A percentile compares a stretch with the other conserved stretches of the same genome.
Conservation (phyloP, 2,888 invertebrate species). For the Rotaria sp. region DNA sequence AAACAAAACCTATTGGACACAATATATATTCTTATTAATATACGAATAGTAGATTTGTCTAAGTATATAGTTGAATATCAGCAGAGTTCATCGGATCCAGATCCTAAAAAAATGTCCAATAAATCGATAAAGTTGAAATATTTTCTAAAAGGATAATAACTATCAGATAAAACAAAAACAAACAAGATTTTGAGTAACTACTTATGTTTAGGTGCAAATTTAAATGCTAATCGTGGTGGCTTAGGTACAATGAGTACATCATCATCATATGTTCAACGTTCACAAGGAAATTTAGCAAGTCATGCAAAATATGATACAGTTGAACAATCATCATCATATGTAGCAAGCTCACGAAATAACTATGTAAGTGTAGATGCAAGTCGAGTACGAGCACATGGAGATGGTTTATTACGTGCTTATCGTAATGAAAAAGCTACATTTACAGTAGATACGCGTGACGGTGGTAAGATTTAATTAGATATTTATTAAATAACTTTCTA, state of each 20-base stretch:
- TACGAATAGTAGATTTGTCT: no score
- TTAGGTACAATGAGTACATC: neutral
- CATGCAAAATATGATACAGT: conserved; percentile 66
- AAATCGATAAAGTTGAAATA: no score
- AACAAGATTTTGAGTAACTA: no score
- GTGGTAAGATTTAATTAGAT: conserved; percentile 63
- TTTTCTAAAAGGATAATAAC: no score
- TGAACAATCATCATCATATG: conserved; percentile 71
- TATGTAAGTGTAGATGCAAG: conserved; percentile 65
- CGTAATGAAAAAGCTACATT: conserved; percentile 87
- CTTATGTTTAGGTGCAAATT: neutral
- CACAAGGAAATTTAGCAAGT: neutral
- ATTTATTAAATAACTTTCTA: neutral
- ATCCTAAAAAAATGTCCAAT: no score
- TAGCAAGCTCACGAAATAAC: neutral
- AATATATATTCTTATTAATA: no score
- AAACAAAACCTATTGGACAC: no score
- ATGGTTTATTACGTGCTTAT: conserved; percentile 89
- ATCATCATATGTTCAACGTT: conserved; percentile 12
- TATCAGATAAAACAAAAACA: no score
- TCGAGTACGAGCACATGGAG: conserved; percentile 82
- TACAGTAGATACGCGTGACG: conserved; percentile 77
- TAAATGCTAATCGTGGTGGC: neutral
- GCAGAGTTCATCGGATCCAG: no score
- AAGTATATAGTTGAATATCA: no score